Base-by-base conservation (phyloP, 2,888 invertebrate species). In the Aphodius granarius region DNA sequence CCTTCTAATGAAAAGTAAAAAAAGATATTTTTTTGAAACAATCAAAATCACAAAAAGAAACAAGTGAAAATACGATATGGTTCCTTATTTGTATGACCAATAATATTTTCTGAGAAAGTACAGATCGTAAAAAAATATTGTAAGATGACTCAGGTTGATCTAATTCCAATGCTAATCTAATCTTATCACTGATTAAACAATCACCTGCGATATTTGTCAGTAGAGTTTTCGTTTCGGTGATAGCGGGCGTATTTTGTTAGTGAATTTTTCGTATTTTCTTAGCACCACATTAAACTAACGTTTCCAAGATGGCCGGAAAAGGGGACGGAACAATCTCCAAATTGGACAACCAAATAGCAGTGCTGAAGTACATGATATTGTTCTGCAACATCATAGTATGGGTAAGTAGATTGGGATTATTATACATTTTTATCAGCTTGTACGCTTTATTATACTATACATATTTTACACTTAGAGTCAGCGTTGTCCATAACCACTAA, bases 291-390 rank as follows among this genome's bases (percentile, higher is more conserved):
- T 20, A 68, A 19, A 68, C 19, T 68, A 21, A 21, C 17, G 68
- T 68, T 19, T 3, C 21, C 75, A 86, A 85, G 84, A 91, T 91
- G 91, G 90, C 89, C 65, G 90, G 90, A 77, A 88, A 87, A 81
- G 91, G 90, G 23, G 86, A 88, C 77, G 90, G 90, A 75, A 87
- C 88, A 75, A 89, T 88, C 2, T 88, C 89, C 22, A 91, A 91
- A 83, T 88, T 94, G 83, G 94, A 94, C 85, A 92, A 92, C 80
- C 92, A 93, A 84, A 95, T 95, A 82, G 92, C 92, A 79, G 92
- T 93, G 84, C 90, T 95, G 79, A 95, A 95, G 87, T 95, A 94
- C 87, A 93, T 93, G 70, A 88, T 96, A 79, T 93, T 95, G 83
- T 95, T 94, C 84, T 92, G 94, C 86, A 95, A 95, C 85, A 91